Evolutionary conservation across 2,888 invertebrate genomes (phyloP), one percentile per base, ranked within the genome.

Genomic region (Erynnis tages): DNA sequence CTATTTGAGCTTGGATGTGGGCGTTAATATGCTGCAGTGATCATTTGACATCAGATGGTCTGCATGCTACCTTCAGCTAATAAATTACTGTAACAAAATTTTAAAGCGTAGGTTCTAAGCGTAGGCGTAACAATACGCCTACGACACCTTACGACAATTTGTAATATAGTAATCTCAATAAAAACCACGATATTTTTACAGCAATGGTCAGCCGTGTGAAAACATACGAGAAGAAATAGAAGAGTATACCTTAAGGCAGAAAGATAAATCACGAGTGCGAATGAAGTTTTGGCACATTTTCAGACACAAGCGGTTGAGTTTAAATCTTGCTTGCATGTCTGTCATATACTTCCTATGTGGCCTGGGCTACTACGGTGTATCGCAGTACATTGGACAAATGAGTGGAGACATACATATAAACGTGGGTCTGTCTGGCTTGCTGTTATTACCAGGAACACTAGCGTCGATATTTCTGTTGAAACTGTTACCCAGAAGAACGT

Each of bases 311-410:
- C 91, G 91, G 62, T 85, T 94, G 69, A 77, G 92, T 10, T 62
- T 90, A 10, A 93, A 94, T 65, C 92, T 94, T 0, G 57, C 91
- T 0, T 92, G 91, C 54, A 93, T 95, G 78, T 91, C 92, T 43
- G 91, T 93, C 62, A 92, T 93, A 62, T 96, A 95, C 93, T 88
- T 94, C 8, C 93, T 94, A 0, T 94, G 95, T 41, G 95, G 96
- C 4, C 91, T 97, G 86, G 94, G 95, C 17, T 95, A 96, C 72
- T 97, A 95, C 65, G 96, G 96, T 0, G 92, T 96, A 17, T 93
- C 94, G 0, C 94, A 95, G 67, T 95, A 93, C 67, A 93, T 95
- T 41, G 93, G 94, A 0, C 91, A 93, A 68, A 90, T 95, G 66
- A 93, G 92, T 29, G 95, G 95, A 0, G 82, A 95, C 61, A 93